These are phyloP conservation scores for Hyles euphorbiae DNA, from an alignment of 1,140 invertebrate species.

Conservation along the genomic window DNA sequence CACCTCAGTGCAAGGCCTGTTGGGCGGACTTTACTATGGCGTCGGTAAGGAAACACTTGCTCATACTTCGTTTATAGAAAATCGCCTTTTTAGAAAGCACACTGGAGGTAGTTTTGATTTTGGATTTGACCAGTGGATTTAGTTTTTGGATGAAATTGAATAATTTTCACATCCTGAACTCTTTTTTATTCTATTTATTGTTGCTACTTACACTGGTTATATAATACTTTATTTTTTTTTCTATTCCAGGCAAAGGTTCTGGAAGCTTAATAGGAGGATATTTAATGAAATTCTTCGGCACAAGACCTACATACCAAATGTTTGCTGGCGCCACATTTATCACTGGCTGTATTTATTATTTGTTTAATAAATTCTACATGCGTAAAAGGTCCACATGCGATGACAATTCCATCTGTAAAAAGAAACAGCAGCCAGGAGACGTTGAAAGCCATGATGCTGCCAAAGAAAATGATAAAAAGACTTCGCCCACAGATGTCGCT, in stretches of 20 bases:
- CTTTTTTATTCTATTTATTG: too few relatives aligned
- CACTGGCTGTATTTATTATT: conserved; percentile 81
- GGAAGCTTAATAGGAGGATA: conserved; percentile 87
- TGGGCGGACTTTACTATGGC: conserved; percentile 88
- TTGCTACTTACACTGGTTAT: too few relatives aligned
- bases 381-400: conserved; percentile 72
- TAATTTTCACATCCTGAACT: too few relatives aligned
- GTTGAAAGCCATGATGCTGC: conserved; percentile 42
- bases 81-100: too few relatives aligned
- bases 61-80: not conserved
- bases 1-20: conserved; percentile 87
- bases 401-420: conserved; percentile 75
- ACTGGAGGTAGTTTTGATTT: too few relatives aligned
- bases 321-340: conserved; percentile 79
- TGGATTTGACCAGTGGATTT: too few relatives aligned
- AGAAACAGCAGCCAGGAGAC: conserved; percentile 56
- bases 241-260: conserved; percentile 81
- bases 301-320: conserved; percentile 83
- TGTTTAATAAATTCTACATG: conserved; percentile 82
- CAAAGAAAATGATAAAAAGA: conserved; percentile 51
- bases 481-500: conserved; percentile 46
- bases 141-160: too few relatives aligned
- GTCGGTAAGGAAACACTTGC: conserved; percentile 77
- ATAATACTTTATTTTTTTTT: not conserved
- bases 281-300: conserved; percentile 84